Base-by-base conservation (phyloP, 1,140 invertebrate genomes). In the Bombus terrestris region DNA sequence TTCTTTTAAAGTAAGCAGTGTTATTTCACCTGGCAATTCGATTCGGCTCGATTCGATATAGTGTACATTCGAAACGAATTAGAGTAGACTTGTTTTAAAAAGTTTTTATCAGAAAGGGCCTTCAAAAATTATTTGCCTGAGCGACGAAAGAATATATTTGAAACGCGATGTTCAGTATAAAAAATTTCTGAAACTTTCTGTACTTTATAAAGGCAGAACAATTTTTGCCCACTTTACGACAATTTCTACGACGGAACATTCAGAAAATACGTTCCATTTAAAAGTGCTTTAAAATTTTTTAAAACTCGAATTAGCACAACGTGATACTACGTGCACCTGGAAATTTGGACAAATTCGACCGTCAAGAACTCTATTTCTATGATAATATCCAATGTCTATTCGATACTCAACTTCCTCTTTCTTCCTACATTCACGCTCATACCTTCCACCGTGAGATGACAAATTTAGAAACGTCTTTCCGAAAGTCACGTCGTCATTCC, bases 351-450 rank as follows among this genome's bases (percentile, higher is more conserved):
- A 13, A 28, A 15, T 18, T 53, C 74, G 62, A 25, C 47, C 47
- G 18, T 53, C 18, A 78, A 69, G 37, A 69, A n/a, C 37, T 71
- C 75, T 59, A 84, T 84, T 43, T 79, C 75, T 79, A 84, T 84
- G 82, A 84, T 84, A 84, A 83, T 78, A 78, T 53, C 28, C 32
- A 12, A 68, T 10, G 25, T 53, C 6, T n/a, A 10, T 35, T 22
- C 4, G 4, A 37, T 10, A 15, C 25, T 9, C 15, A 22, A 1
- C 22, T 35, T 28, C 10, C 22, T 18, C 22, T n/a, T 53, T 28
- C 22, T 22, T 43, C 0, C 9, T 53, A 39, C 12, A 76, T 59
- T 79, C 37, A 35, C 41, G 6, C 25, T 8, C 32, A 4, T 25
- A 9, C 18, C 6, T 10, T 10, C 32, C 2, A 3, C 1, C 41